These are phyloP conservation scores for Drosophila lutescens DNA, from an alignment of 2,888 invertebrate species.

Conservation along the genomic window DNA sequence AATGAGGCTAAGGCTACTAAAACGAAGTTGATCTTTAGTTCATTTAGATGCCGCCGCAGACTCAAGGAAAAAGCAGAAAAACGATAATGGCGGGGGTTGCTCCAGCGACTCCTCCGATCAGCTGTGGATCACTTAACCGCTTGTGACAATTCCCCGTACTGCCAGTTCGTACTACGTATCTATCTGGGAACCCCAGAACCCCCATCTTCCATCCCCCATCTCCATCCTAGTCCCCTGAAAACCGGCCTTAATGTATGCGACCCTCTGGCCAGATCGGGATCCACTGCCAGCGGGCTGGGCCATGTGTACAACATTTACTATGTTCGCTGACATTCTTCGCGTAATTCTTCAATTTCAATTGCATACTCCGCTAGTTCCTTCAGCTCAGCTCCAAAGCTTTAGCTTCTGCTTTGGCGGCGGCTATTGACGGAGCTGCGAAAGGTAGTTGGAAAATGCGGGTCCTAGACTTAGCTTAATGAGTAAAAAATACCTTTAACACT, in stretches of 20 bases:
- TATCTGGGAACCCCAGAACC: constrained; percentile 2
- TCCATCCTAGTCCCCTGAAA: constrained; percentile 23
- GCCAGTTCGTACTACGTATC: constrained; percentile 19
- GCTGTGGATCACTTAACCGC: constrained; percentile 59
- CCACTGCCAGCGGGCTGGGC: constrained; percentile 17
- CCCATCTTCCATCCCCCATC: neutral
- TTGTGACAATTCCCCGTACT: constrained; percentile 62
- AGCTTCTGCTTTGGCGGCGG: neutral
- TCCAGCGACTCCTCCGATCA: constrained; percentile 58
- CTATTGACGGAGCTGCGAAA: neutral
- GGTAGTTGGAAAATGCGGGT: neutral
- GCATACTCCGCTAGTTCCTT: constrained; percentile 76
- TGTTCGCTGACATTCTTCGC: constrained; percentile 80
- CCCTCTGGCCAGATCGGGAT: constrained; percentile 40
- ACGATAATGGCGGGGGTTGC: constrained; percentile 60
- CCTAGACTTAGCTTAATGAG: no score
- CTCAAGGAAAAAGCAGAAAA: constrained; percentile 21
- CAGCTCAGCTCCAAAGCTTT: constrained; percentile 28
- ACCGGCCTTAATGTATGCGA: constrained; percentile 64
- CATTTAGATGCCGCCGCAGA: constrained; percentile 78
- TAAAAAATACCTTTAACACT: no score
- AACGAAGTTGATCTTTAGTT: constrained; percentile 77
- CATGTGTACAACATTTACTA: constrained; percentile 76
- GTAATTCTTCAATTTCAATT: constrained; percentile 84
- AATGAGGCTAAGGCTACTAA: constrained; percentile 79